phyloP scores from a whole-genome alignment of 2,797 vertebrate genomes.

The Macropodus opercularis region DNA sequence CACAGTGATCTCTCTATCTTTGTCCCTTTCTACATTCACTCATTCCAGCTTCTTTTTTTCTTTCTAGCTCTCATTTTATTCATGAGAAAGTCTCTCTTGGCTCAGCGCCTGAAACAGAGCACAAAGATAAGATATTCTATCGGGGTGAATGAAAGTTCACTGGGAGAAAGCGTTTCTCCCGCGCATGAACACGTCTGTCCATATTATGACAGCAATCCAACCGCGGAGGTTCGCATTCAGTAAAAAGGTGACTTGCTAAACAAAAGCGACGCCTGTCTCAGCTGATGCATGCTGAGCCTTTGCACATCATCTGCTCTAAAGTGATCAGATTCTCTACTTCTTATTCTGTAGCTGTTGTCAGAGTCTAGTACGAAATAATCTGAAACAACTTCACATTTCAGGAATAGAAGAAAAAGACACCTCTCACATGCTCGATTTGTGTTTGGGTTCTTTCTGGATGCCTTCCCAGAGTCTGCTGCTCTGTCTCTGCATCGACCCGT shows the following conservation, averaged over 20 bases:
- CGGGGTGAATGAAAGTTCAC: constrained; percentile 73
- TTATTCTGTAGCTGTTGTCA: constrained; percentile 12
- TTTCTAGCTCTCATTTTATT: constrained; percentile 55
- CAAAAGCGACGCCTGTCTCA: constrained; percentile 21
- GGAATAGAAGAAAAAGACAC: background rate
- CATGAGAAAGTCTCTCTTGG: constrained; percentile 70
- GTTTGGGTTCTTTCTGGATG: constrained; percentile 4
- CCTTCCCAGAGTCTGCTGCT: constrained; percentile 15
- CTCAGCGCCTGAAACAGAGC: constrained; percentile 66
- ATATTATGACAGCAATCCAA: constrained; percentile 46
- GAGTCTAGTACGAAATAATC: background rate
- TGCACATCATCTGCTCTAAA: constrained; percentile 31
- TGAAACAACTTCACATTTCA: constrained; percentile 5
- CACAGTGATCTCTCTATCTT: constrained; percentile 50
- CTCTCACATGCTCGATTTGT: background rate
- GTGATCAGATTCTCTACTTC: constrained; percentile 6
- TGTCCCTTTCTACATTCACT: constrained; percentile 21
- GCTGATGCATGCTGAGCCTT: background rate
- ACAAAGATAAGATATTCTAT: constrained; percentile 71
- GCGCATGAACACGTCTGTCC: constrained; percentile 47
- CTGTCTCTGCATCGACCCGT: background rate
- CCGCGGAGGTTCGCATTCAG: constrained; percentile 49
- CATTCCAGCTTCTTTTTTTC: constrained; percentile 23
- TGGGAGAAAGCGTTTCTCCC: constrained; percentile 43
- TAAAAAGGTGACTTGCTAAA: constrained; percentile 45